Evolutionary conservation across 2,113 vertebrate genomes (phyloP).

Genomic region (Bubalus kerabau): DNA sequence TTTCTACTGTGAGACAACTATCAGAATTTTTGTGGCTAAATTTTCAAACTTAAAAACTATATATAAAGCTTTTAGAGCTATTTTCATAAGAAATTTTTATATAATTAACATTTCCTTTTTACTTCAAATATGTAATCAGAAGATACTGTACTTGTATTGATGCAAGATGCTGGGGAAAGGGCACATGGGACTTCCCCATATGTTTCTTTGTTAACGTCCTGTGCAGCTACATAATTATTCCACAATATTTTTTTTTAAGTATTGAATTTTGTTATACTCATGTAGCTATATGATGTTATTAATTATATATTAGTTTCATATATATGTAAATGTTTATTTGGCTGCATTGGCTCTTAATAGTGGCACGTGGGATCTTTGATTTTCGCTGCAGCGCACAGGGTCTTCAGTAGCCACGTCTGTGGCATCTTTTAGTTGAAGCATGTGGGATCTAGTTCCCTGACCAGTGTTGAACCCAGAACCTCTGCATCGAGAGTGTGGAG

Average conservation of each 20-base stretch:
- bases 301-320: not conserved
- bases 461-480: not conserved
- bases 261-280: not conserved
- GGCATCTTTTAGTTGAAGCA: not conserved
- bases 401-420: not conserved
- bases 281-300: not conserved
- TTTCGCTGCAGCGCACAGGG: not conserved
- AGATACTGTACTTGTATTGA: not conserved
- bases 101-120: not conserved
- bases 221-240: conserved; percentile 1
- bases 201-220: not conserved
- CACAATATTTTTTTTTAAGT: not conserved
- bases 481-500: not conserved
- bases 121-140: not conserved
- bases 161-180: not conserved
- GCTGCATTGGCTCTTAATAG: not conserved
- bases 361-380: not conserved
- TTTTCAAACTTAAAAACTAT: not conserved
- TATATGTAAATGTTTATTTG: not conserved
- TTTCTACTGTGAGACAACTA: not conserved
- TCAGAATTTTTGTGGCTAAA: conserved; percentile 2
- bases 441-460: not conserved
- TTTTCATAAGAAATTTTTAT: not conserved
- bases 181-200: not conserved
- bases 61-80: not conserved